Percentiles rank a stretch among this genome's conserved stretches.
Conservation (phyloP, 2,888 invertebrate genomes). For the Cephus nigrinus region DNA sequence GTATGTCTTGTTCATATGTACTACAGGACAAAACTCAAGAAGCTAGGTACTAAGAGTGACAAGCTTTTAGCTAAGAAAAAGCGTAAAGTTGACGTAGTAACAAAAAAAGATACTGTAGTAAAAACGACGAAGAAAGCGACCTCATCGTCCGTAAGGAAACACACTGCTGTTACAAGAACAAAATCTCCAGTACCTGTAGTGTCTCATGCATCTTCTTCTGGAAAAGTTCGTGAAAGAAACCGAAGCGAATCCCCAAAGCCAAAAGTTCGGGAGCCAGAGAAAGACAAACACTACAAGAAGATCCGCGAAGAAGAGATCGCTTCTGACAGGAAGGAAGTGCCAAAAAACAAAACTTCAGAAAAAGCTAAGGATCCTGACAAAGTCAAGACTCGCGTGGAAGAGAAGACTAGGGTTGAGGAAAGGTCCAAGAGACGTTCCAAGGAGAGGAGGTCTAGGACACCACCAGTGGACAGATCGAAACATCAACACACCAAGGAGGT, state of each 20-base stretch:
- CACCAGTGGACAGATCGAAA: constrained; percentile 53
- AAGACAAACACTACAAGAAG: constrained; percentile 51
- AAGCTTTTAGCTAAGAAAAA: constrained; percentile 55
- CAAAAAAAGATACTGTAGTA: constrained; percentile 35
- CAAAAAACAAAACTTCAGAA: constrained; percentile 44
- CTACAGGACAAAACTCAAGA: constrained; percentile 56
- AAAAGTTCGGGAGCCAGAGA: constrained; percentile 37
- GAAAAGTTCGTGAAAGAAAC: constrained; percentile 53
- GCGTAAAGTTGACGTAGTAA: constrained; percentile 50
- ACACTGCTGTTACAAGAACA: constrained; percentile 31
- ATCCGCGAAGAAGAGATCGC: constrained; percentile 36
- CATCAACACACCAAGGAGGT: constrained; percentile 53
- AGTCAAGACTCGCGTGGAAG: constrained; percentile 49
- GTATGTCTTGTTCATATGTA: constrained; percentile 5
- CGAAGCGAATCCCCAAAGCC: constrained; percentile 58
- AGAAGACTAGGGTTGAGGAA: constrained; percentile 50
- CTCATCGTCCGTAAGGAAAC: constrained; percentile 36
- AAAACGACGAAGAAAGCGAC: constrained; percentile 21
- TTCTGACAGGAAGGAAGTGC: constrained; percentile 29
- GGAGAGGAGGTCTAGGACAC: constrained; percentile 60
- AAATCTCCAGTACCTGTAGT: constrained; percentile 43
- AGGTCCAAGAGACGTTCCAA: constrained; percentile 54
- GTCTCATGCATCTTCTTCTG: constrained; percentile 36
- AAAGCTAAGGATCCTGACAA: constrained; percentile 55
- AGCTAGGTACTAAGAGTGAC: constrained; percentile 55